These are phyloP conservation scores for Polyodon spathula DNA, from an alignment of 2,113 vertebrate species.

Conservation along the genomic window DNA sequence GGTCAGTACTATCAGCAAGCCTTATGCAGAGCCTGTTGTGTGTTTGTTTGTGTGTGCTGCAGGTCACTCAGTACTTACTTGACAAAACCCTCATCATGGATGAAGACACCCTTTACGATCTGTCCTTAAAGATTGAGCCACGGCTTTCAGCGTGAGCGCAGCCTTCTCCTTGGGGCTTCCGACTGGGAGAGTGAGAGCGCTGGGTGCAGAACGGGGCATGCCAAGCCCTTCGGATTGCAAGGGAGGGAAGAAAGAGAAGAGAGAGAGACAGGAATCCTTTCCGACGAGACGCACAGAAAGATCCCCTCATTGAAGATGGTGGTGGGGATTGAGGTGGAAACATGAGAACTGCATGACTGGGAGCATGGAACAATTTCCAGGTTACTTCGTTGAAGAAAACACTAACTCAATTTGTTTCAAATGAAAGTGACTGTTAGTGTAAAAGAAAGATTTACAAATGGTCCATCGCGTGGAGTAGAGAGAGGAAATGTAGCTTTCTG, in stretches of 20 bases:
- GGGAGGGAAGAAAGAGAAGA: conserved; percentile 3
- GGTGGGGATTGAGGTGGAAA: too few relatives aligned
- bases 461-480: background rate
- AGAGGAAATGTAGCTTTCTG: background rate
- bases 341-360: too few relatives aligned
- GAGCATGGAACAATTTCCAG: too few relatives aligned
- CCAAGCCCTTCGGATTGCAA: conserved; percentile 4
- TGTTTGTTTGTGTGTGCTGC: background rate
- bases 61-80: conserved; percentile 94
- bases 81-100: conserved; percentile 92
- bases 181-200: conserved; percentile 14
- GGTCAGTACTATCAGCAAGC: too few relatives aligned
- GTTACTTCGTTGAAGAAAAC: background rate
- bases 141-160: conserved; percentile 82
- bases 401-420: background rate
- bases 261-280: too few relatives aligned
- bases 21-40: too few relatives aligned
- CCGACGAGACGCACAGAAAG: conserved; percentile 32
- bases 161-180: conserved; percentile 24
- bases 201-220: background rate
- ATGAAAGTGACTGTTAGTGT: background rate
- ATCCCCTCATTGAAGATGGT: too few relatives aligned
- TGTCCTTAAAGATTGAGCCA: conserved; percentile 93
- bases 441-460: background rate
- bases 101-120: conserved; percentile 90